A percentile compares a stretch with the other conserved stretches of the same genome.
Conservation (phyloP, 1,140 invertebrate species). For the Solenopsis invicta region DNA sequence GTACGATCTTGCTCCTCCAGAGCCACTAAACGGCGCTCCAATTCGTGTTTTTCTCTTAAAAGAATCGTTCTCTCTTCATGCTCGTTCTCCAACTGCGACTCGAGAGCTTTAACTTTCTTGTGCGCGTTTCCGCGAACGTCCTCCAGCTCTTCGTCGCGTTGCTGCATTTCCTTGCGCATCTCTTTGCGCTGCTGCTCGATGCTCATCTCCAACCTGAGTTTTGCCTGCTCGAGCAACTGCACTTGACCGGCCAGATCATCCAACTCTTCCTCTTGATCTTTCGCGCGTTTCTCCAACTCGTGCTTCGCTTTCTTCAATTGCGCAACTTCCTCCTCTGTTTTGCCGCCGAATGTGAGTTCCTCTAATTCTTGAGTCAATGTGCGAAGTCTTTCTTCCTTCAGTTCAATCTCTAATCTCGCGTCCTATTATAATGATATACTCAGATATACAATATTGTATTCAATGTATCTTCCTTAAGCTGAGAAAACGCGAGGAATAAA, state of each 20-base stretch:
- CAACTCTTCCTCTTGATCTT: constrained; percentile 98
- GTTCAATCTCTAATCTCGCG: constrained; percentile 94
- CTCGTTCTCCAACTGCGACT: constrained; percentile 96
- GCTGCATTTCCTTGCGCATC: constrained; percentile 94
- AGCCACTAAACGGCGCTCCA: constrained; percentile 94
- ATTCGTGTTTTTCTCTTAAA: constrained; percentile 95
- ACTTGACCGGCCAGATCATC: constrained; percentile 97
- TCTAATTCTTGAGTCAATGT: constrained; percentile 94
- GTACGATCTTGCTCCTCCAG: constrained; percentile 91
- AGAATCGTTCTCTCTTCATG: constrained; percentile 96
- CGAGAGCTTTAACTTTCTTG: constrained; percentile 97
- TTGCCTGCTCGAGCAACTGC: constrained; percentile 95
- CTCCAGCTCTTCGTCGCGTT: constrained; percentile 97
- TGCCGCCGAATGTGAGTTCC: constrained; percentile 93
- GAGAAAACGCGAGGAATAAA: neutral
- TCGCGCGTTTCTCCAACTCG: constrained; percentile 94
- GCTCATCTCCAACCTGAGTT: constrained; percentile 96
- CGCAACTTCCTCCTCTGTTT: constrained; percentile 95
- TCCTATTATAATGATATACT: constrained; percentile 88
- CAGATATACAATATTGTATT: constrained; percentile 18
- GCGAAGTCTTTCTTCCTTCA: constrained; percentile 94
- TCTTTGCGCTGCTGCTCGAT: constrained; percentile 97
- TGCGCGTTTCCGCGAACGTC: constrained; percentile 95
- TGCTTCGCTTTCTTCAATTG: constrained; percentile 93
- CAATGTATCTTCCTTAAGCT: neutral